Conservation (phyloP, 2,888 invertebrate genomes). For the Eupithecia vulgata region DNA sequence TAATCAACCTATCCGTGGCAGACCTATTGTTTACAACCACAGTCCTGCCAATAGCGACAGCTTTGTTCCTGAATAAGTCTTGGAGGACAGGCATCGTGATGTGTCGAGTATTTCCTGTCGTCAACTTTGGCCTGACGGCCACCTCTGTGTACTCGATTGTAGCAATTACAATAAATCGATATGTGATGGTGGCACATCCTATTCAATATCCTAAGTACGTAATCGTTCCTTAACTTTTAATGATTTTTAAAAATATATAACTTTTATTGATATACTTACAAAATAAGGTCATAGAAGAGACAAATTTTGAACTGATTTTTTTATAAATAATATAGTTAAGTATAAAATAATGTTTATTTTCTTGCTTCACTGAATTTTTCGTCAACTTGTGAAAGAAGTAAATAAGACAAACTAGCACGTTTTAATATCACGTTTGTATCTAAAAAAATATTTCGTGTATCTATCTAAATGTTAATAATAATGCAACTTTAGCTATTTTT, state of each 20-base stretch:
- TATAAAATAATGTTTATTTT: too few species aligned
- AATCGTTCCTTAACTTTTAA: neutral
- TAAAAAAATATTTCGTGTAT: too few species aligned
- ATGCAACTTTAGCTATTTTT: too few species aligned
- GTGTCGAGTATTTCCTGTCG: conserved; percentile 30
- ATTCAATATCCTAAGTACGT: conserved; percentile 34
- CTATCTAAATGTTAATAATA: too few species aligned
- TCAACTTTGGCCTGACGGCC: conserved; percentile 24
- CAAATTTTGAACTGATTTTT: neutral
- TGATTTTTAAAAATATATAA: neutral
- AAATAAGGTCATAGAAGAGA: neutral
- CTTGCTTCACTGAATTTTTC: neutral
- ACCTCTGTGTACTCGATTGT: conserved; percentile 27
- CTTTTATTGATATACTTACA: neutral
- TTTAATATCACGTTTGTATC: neutral
- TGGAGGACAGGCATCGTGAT: conserved; percentile 32
- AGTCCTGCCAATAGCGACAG: conserved; percentile 27
- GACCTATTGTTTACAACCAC: conserved; percentile 33
- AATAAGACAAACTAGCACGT: neutral
- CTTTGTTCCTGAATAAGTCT: conserved; percentile 22
- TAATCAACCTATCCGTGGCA: conserved; percentile 35
- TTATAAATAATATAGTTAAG: too few species aligned
- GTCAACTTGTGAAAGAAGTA: neutral
- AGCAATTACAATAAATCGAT: conserved; percentile 39
- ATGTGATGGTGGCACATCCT: conserved; percentile 39